phyloP scores from a whole-genome alignment of 2,888 invertebrate genomes.

The Tachystola acroxantha region DNA sequence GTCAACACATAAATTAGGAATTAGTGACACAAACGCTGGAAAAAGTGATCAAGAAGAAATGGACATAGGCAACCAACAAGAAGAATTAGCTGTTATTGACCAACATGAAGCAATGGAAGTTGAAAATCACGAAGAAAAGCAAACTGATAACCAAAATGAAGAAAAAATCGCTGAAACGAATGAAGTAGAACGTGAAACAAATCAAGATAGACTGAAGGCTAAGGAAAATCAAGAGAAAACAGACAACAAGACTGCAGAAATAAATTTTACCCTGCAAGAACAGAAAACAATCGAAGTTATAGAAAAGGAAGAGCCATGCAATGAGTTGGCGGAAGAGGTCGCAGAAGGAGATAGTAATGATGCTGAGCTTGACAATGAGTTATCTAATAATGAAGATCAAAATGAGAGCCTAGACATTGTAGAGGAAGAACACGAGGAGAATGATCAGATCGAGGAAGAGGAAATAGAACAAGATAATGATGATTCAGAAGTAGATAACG shows the following conservation, averaged over 20 bases:
- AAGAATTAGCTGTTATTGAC: slow-evolving; percentile 2
- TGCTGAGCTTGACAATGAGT: slow-evolving; percentile 4
- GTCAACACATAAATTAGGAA: background rate
- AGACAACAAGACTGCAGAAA: too few relatives aligned
- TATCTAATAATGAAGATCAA: slow-evolving; percentile 9
- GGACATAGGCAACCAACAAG: background rate
- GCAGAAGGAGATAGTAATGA: too few relatives aligned
- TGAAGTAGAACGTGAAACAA: too few relatives aligned
- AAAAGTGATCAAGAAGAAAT: slow-evolving; percentile 1
- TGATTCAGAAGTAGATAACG: slow-evolving; percentile 5
- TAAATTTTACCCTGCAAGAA: too few relatives aligned
- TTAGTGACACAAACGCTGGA: background rate
- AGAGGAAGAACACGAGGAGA: slow-evolving; percentile 3
- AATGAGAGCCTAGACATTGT: slow-evolving; percentile 7
- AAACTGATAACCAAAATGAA: too few relatives aligned
- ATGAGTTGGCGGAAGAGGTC: too few relatives aligned
- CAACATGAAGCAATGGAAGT: background rate
- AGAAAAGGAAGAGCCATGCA: too few relatives aligned
- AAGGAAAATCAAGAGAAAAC: too few relatives aligned
- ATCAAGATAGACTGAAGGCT: too few relatives aligned
- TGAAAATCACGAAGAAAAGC: background rate
- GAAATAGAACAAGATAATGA: slow-evolving; percentile 7
- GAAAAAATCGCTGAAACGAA: too few relatives aligned
- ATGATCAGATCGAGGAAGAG: slow-evolving; percentile 8
- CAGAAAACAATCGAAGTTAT: too few relatives aligned